These are phyloP conservation scores for Centrocercus urophasianus DNA, from an alignment of 2,113 vertebrate genomes.

Conservation along the genomic window DNA sequence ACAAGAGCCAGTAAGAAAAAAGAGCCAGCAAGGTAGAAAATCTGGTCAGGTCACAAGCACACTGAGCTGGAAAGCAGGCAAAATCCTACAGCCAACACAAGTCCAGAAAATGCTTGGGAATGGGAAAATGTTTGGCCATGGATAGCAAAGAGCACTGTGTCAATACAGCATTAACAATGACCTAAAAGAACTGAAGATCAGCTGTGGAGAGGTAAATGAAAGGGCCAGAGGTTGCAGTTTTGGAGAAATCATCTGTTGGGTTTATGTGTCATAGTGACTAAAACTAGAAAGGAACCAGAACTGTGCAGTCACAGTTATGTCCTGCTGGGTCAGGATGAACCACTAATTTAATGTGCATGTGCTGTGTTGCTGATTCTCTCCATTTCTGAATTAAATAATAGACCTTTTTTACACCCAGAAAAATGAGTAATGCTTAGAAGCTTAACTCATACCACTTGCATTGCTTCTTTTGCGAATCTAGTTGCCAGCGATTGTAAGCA, in stretches of 20 bases:
- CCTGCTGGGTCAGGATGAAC: neutral
- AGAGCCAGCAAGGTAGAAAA: neutral
- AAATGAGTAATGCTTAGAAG: neutral
- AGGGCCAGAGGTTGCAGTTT: neutral
- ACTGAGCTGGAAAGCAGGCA: neutral
- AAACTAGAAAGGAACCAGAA: conserved; percentile 31
- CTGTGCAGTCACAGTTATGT: neutral
- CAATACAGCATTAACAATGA: conserved; percentile 4
- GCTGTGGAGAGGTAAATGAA: neutral
- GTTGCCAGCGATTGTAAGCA: neutral
- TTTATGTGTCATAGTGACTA: conserved; percentile 16
- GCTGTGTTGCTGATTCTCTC: neutral
- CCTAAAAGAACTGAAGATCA: conserved; percentile 1
- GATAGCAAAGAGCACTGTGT: conserved; percentile 20
- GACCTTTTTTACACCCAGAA: conserved; percentile 39
- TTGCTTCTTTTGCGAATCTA: neutral
- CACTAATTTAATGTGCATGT: neutral
- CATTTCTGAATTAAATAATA: neutral
- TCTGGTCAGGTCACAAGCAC: neutral
- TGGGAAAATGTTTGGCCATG: neutral
- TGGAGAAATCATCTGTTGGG: neutral
- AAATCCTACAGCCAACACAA: neutral
- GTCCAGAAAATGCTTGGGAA: conserved; percentile 24
- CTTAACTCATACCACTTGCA: conserved; percentile 19
- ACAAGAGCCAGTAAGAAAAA: neutral